Evolutionary conservation across 1,140 invertebrate species (phyloP).

Genomic region (Macrosteles quadrilineatus): DNA sequence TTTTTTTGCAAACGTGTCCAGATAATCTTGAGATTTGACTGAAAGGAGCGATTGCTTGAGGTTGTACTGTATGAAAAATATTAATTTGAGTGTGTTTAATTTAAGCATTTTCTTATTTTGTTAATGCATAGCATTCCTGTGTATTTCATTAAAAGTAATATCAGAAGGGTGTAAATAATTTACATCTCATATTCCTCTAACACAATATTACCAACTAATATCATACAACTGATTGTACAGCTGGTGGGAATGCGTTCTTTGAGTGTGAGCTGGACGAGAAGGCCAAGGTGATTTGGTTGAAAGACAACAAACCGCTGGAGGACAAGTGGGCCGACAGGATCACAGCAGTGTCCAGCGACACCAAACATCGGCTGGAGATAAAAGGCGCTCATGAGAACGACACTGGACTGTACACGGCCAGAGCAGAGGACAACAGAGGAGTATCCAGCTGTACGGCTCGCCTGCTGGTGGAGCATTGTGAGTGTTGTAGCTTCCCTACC

Average conservation of each 20-base stretch:
- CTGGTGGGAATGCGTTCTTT: slow-evolving; percentile 83
- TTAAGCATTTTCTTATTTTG: no score
- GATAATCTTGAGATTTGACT: no score
- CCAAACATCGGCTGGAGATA: slow-evolving; percentile 70
- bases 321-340: slow-evolving; percentile 76
- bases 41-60: no score
- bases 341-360: slow-evolving; percentile 57
- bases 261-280: slow-evolving; percentile 72
- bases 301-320: slow-evolving; percentile 82
- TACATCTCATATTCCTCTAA: no score
- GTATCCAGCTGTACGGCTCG: slow-evolving; percentile 73
- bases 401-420: slow-evolving; percentile 87
- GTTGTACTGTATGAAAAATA: no score
- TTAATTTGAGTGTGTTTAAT: no score
- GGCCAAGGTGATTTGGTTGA: slow-evolving; percentile 78
- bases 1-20: no score
- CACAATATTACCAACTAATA: no score
- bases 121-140: no score
- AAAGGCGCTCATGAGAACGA: slow-evolving; percentile 80
- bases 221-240: no score
- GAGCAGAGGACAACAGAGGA: slow-evolving; percentile 79
- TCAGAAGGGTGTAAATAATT: no score
- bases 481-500: not conserved
- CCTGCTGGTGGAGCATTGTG: slow-evolving; percentile 62
- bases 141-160: no score